Conservation (phyloP, 1,140 invertebrate genomes). For the Lerema accius region DNA sequence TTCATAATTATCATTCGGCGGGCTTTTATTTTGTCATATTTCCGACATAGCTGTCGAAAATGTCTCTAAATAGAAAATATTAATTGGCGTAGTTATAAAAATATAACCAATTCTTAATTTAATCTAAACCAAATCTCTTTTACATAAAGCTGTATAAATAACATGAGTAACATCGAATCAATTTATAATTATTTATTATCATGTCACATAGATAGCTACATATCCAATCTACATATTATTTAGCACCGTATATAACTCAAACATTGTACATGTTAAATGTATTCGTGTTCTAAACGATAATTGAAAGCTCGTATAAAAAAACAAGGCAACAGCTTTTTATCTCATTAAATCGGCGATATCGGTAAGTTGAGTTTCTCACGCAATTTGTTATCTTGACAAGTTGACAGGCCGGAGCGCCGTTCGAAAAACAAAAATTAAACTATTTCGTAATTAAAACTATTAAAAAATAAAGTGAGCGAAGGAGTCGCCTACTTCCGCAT, state of each 20-base stretch:
- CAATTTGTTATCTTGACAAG: constrained; percentile 61
- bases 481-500: constrained; percentile 68
- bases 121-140: no score
- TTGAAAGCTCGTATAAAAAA: constrained; percentile 1
- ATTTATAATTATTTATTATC: no score
- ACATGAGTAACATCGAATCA: no score
- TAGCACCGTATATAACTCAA: not conserved
- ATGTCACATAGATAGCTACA: no score
- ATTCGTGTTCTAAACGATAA: not conserved
- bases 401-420: constrained; percentile 45
- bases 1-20: no score
- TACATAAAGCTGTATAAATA: no score
- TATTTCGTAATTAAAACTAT: constrained; percentile 81
- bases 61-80: no score
- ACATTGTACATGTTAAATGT: not conserved
- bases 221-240: no score
- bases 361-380: constrained; percentile 65
- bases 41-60: no score
- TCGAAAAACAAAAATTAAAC: constrained; percentile 72
- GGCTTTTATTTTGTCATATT: no score
- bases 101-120: no score
- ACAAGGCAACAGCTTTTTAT: not conserved
- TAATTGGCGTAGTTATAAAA: no score
- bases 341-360: constrained; percentile 7
- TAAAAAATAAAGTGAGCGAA: constrained; percentile 62